phyloP scores from a whole-genome alignment of 2,113 vertebrate genomes.

The Epinephelus lanceolatus region DNA sequence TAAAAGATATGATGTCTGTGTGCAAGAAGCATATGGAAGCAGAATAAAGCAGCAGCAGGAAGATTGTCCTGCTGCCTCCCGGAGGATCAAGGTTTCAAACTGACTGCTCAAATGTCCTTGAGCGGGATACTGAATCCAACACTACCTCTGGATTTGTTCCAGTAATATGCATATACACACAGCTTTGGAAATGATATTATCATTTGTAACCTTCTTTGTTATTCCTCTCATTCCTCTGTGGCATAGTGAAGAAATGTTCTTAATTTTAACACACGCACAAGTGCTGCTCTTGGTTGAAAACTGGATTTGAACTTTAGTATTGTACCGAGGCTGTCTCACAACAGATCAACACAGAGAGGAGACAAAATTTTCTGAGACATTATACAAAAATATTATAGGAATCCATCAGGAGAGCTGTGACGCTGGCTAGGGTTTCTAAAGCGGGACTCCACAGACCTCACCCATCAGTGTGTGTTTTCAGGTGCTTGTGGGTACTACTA shows the following conservation, averaged over 20 bases:
- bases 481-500: no score
- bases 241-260: neutral
- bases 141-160: neutral
- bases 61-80: conserved; percentile 7
- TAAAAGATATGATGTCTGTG: conserved; percentile 5
- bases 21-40: conserved; percentile 16
- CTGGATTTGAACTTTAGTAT: neutral
- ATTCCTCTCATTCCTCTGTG: neutral
- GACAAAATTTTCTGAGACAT: neutral
- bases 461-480: no score
- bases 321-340: neutral
- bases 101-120: neutral
- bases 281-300: neutral
- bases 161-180: neutral
- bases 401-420: neutral
- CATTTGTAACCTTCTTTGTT: neutral
- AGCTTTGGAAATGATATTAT: neutral
- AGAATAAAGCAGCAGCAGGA: neutral
- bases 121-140: neutral
- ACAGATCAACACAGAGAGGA: neutral
- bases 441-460: no score
- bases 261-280: neutral
- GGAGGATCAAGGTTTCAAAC: neutral
- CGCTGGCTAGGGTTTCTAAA: neutral
- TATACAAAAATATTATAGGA: neutral